Evolutionary conservation across 2,113 vertebrate genomes (phyloP), one percentile per base, ranked within the genome.

Genomic region (Peromyscus leucopus): DNA sequence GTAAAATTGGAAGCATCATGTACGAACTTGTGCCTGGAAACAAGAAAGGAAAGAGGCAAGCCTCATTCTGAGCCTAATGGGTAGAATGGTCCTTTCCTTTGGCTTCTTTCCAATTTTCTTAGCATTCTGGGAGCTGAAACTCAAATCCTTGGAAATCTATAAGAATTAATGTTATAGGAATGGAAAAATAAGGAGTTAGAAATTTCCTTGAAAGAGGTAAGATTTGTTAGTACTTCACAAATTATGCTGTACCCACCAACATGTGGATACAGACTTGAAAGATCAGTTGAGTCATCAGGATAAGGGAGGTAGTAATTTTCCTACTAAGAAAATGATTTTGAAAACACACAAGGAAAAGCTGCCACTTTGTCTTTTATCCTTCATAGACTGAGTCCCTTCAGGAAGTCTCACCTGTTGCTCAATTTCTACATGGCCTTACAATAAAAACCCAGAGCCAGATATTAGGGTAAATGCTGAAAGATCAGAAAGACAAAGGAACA

Each of bases 301-400:
- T 36, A 72, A 79, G 22, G 13, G 5, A 92, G 74, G 76, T 63
- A 31, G 10, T 83, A 36, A 65, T 80, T 42, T 94, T 63, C 42
- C 61, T 90, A 82, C 17, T 4, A 57, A 91, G 7, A 86, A 82
- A 16, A 82, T 83, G n/a, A 7, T 79, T 82, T 90, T 90, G 28
- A 91, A 90, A 94, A 86, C 21, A 28, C 65, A 57, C 17, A 86
- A 92, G 65, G 28, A 46, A 82, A 36, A 93, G 59, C 11, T 84
- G 42, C 8, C 79, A 48, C 51, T 90, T 95, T 55, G 46, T 82
- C n/a, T 96, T 95, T 92, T 55, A n/a, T 71, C 36, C 28, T 90
- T 71, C 19, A 48, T 63, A 71, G 63, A 22, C 5, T 39, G 36
- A 90, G 71, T 93, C 46, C 22, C 71, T 46, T 94, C 48, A 91